Evolutionary conservation across 2,888 invertebrate genomes (phyloP), one percentile per base, ranked within the genome.

Genomic region (Pandemis cinnamomeana): DNA sequence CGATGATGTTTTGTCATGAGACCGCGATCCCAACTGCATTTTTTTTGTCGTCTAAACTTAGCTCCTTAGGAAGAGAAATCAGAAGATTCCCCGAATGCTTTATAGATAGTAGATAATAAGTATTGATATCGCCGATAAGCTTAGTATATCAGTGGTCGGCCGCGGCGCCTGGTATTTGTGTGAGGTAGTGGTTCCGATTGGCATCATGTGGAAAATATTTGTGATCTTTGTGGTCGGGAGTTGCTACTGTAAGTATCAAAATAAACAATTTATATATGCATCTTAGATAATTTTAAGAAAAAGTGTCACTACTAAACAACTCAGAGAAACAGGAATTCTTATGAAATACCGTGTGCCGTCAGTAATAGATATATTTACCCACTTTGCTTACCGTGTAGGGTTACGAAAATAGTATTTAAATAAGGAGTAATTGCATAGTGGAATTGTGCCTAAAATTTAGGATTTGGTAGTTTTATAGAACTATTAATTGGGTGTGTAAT

Each of bases 191-290:
- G 15, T 42, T 67, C 36, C 15, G 20, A 15, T 41, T 3, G 1
- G 8, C 53, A 74, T 46, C 15, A 74, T 74, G 74, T 74, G 60
- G 74, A 44, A 15, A 53, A 27, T 62, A 41, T 36, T 74, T 36
- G 61, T 55, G 41, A 4, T 74, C 46, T 55, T 74, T 36, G 41
- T 44, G 7, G 20, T 74, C 6, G 74, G 53, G n/a, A n/a, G 67
- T 48, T 71, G 61, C 61, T 71, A 61, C 41, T 66, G 74, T 74
- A 62, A 74, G 74, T 74, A 44, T 36, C 20, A 55, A 11, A 6
- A 44, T 55, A 42, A 7, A 8, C 7, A 20, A 55, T 20, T 7
- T 15, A 0, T 20, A 20, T 8, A 8, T 20, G 51, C 11, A 53
- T n/a, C 10, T 48, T 11, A 13, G 15, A 6, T 53, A 7, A 11